Conservation (phyloP, 2,113 vertebrate species). For the Seriola aureovittata region DNA sequence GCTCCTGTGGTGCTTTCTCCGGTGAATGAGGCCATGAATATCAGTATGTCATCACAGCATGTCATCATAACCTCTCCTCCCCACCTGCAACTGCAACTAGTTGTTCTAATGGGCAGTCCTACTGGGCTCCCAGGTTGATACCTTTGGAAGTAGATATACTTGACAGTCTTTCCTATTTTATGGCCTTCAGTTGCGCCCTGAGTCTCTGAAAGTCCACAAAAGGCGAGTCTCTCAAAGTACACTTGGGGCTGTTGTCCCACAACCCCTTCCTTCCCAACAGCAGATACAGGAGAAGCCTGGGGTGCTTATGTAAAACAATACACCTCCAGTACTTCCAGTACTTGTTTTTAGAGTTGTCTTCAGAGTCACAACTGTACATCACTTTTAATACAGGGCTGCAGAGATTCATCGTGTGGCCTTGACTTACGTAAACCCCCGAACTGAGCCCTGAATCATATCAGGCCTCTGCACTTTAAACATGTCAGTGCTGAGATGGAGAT, state of each 20-base stretch:
- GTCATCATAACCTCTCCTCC: slow-evolving; percentile 10
- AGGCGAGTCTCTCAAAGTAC: slow-evolving; percentile 28
- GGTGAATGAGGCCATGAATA: slow-evolving; percentile 30
- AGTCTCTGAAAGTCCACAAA: slow-evolving; percentile 33
- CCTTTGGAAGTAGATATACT: slow-evolving; percentile 37
- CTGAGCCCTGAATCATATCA: slow-evolving; percentile 58
- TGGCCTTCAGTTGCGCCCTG: slow-evolving; percentile 25
- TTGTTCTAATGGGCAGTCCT: slow-evolving; percentile 1
- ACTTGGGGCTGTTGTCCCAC: slow-evolving; percentile 23
- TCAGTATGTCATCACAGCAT: slow-evolving; percentile 36
- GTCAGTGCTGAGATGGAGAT: slow-evolving; percentile 53
- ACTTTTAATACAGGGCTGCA: slow-evolving; percentile 63
- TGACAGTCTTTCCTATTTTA: slow-evolving; percentile 35
- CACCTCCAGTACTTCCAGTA: slow-evolving; percentile 44
- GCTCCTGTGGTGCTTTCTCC: not conserved
- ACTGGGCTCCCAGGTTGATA: slow-evolving; percentile 17
- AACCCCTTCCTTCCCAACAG: slow-evolving; percentile 5
- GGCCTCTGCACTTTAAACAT: slow-evolving; percentile 56
- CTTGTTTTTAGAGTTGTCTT: slow-evolving; percentile 54
- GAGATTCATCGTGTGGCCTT: slow-evolving; percentile 67
- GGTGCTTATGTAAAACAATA: slow-evolving; percentile 66
- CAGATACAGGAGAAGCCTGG: slow-evolving; percentile 45
- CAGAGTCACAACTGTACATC: slow-evolving; percentile 63
- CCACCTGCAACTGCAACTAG: slow-evolving; percentile 16
- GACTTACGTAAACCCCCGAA: slow-evolving; percentile 51